Evolutionary conservation across 2,113 vertebrate species (phyloP).

Genomic region (Peucedramus taeniatus): DNA sequence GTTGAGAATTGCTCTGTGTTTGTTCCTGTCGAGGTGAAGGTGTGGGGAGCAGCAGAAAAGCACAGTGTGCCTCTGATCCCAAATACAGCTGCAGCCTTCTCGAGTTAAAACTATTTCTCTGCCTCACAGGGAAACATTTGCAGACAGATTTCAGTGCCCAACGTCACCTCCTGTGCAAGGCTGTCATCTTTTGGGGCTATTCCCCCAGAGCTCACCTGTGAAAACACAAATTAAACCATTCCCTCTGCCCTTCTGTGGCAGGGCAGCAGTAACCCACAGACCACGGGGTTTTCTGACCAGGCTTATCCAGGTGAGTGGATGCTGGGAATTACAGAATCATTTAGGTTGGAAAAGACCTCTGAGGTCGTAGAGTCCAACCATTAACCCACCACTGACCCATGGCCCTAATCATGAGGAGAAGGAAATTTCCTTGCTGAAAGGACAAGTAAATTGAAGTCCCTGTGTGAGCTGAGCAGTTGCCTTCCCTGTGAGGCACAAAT

Average conservation of each 20-base stretch:
- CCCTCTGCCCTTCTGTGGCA: background rate
- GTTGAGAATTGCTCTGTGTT: background rate
- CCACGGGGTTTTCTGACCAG: background rate
- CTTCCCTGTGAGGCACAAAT: background rate
- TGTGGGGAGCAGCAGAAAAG: background rate
- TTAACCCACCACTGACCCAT: background rate
- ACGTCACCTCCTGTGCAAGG: background rate
- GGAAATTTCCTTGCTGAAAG: background rate
- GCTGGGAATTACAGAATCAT: background rate
- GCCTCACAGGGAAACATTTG: background rate
- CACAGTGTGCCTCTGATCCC: background rate
- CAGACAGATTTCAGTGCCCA: background rate
- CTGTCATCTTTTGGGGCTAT: background rate
- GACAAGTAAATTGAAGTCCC: background rate
- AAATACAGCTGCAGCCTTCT: too few species aligned
- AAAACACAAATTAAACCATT: background rate
- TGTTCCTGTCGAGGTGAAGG: background rate
- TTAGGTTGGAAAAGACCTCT: background rate
- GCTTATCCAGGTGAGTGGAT: background rate
- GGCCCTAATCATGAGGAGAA: background rate
- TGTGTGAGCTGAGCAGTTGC: background rate
- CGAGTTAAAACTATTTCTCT: accelerated
- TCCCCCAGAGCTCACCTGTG: background rate
- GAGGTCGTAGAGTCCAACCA: background rate
- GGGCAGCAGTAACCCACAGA: background rate